Evolutionary conservation across 2,113 vertebrate species (phyloP), one percentile per base, ranked within the genome.

Genomic region (Ploceus nigricollis): DNA sequence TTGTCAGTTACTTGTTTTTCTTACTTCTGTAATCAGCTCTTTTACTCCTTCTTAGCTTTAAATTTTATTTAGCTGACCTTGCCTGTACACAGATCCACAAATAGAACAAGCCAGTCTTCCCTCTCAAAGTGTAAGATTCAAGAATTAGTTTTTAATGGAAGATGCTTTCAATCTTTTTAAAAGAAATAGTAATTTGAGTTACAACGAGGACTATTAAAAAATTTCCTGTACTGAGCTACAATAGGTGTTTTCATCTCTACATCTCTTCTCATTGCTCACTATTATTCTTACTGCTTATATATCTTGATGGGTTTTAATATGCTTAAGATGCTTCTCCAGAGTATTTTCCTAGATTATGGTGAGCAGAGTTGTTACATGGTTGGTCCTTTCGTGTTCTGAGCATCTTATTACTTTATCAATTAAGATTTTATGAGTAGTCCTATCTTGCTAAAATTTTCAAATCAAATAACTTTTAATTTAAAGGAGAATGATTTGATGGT

Each of bases 361-460:
- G 48, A 85, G 40, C 22, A 69, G 47, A 71, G 31, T 73, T 89
- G 42, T 60, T 60, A 53, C 72, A 71, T 25, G 20, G 37, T 42
- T 93, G 33, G 47, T 76, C 24, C n/a, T 80, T 73, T 61, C 1
- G 0, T 87, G 35, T 71, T 48, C 72, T 3, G 8, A 75, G 40
- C 28, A 65, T 84, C 45, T 68, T 82, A 61, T 18, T 81, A 39
- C 50, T 82, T 89, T 82, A 82, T 57, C 45, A 68, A 82, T 82
- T 87, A 69, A 79, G 77, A 82, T 86, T 94, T 94, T 93, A 87
- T 53, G 39, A 80, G 76, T 47, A 58, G 35, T 54, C 39, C 82
- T 93, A 84, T 91, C 57, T 89, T 68, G 42, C 50, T 91, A 91
- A 89, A 91, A 85, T 84, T 95, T 87, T 45, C 48, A 96, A 93